Evolutionary conservation across 2,113 vertebrate genomes (phyloP).

Genomic region (Manacus vitellinus): DNA sequence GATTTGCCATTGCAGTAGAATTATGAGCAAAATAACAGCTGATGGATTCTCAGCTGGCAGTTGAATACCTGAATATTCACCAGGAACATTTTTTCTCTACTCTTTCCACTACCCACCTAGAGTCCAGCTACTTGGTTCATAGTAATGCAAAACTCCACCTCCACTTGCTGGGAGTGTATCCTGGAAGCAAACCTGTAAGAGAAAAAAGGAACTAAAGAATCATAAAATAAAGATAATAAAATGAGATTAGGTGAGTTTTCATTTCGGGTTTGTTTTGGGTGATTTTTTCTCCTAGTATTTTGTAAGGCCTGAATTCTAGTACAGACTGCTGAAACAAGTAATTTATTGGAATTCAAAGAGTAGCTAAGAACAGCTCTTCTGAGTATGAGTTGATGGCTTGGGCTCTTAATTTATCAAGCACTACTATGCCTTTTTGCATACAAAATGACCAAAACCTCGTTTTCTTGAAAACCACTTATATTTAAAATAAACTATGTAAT

Average conservation of each 20-base stretch:
- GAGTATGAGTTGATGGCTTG: background rate
- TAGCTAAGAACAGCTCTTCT: background rate
- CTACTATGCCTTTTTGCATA: background rate
- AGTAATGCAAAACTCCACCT: background rate
- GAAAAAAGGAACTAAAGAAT: background rate
- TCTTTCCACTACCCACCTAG: background rate
- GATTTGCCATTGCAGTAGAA: background rate
- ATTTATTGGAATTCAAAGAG: background rate
- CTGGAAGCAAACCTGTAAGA: background rate
- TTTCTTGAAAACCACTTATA: background rate
- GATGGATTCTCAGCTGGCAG: background rate
- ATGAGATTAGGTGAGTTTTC: background rate
- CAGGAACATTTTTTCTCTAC: background rate
- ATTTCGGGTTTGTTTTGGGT: background rate
- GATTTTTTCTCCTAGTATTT: background rate
- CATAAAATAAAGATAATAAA: background rate
- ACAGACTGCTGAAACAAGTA: background rate
- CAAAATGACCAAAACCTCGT: constrained; percentile 13
- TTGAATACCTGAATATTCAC: background rate
- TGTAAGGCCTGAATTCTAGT: background rate
- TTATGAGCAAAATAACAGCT: background rate
- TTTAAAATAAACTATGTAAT: constrained; percentile 17
- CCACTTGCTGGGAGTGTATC: background rate
- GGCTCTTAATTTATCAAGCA: background rate
- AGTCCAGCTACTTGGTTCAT: background rate